Percentiles rank a stretch among this genome's conserved stretches.
Evolutionary conservation across 2,113 vertebrate species (phyloP).

Genomic region (Vicugna pacos): DNA sequence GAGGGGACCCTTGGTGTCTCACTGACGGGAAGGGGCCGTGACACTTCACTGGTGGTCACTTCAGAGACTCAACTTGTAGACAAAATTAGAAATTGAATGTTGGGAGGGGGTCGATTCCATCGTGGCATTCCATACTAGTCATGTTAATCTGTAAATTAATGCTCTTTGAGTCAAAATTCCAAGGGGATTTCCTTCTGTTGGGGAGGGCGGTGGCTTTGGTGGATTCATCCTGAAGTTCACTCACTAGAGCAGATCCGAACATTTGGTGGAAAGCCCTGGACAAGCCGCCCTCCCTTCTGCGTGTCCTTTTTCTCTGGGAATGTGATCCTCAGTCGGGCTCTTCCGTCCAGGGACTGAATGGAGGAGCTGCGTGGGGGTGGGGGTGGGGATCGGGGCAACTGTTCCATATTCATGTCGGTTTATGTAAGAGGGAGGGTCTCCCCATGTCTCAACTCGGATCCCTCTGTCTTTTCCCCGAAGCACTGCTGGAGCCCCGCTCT

Average conservation of each 20-base stretch:
- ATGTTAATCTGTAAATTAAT: not conserved
- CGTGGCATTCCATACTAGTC: fast-evolving
- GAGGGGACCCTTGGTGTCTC: no score
- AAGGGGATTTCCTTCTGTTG: not conserved
- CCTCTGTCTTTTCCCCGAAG: slow-evolving; percentile 80
- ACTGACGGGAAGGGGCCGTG: not conserved
- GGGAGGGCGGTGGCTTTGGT: no score
- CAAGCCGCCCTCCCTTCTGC: no score
- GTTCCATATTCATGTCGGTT: not conserved
- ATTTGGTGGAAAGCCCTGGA: fast-evolving
- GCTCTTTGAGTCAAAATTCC: not conserved
- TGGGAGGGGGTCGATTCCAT: not conserved
- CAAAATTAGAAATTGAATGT: no score
- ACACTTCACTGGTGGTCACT: not conserved
- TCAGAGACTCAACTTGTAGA: not conserved
- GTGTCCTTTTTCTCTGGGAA: not conserved
- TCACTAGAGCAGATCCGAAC: not conserved
- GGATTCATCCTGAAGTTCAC: not conserved
- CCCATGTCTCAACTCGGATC: not conserved
- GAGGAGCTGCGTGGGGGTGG: no score
- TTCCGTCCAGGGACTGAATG: no score
- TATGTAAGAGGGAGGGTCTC: not conserved
- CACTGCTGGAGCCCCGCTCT: slow-evolving; percentile 82
- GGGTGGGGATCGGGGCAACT: no score
- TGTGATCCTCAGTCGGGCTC: not conserved